phyloP scores from a whole-genome alignment of 35 echinoderm and acorn worm genomes.

The Apostichopus japonicus region DNA sequence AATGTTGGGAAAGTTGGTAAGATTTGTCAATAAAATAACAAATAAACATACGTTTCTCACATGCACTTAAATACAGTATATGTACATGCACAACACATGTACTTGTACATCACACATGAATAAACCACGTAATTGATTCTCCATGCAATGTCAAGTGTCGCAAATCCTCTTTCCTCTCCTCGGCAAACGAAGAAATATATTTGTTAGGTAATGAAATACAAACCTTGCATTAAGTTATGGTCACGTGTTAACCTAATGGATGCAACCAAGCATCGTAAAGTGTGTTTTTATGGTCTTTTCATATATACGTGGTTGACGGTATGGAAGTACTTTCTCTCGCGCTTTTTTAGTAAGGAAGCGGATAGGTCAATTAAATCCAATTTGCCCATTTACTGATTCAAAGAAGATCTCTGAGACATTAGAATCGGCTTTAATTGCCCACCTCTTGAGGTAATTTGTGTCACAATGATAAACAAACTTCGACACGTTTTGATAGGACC shows the following conservation, averaged over 20 bases:
- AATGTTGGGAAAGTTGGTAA: too few relatives aligned
- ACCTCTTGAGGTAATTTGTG: not conserved
- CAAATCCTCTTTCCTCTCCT: too few relatives aligned
- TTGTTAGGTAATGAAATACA: not conserved
- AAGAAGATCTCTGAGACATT: not conserved
- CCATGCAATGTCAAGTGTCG: too few relatives aligned
- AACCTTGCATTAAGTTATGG: not conserved
- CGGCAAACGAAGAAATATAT: not conserved
- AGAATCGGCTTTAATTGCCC: not conserved
- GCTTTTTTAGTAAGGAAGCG: not conserved
- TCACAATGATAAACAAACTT: not conserved
- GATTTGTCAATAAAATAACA: too few relatives aligned
- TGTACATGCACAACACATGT: too few relatives aligned
- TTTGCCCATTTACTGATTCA: not conserved
- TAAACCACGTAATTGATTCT: too few relatives aligned
- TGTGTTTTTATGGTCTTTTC: not conserved
- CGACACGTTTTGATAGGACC: not conserved
- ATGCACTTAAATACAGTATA: too few relatives aligned
- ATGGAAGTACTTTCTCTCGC: not conserved
- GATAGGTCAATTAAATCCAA: constrained; percentile 17
- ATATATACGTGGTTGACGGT: not conserved
- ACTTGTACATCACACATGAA: too few relatives aligned
- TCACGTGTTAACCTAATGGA: constrained; percentile 40
- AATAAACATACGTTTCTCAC: too few relatives aligned
- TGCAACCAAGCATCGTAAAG: not conserved